phyloP scores from a whole-genome alignment of 2,888 invertebrate genomes.

The Eudasyphora cyanicolor region DNA sequence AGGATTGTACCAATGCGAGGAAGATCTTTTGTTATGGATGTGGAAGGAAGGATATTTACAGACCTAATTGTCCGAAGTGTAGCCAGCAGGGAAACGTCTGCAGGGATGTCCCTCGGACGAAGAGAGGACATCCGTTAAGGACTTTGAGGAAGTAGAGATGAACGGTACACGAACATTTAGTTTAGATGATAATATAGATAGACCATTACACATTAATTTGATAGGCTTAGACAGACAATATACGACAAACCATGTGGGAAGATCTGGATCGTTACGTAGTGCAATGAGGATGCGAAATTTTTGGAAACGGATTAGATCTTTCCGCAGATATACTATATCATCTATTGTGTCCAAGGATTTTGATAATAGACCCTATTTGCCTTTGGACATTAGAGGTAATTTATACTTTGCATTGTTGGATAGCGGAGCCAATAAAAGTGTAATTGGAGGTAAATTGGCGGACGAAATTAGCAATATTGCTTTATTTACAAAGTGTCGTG shows the following conservation, averaged over 20 bases:
- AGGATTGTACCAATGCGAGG: not conserved
- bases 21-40: slow-evolving; percentile 37
- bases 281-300: too few species aligned
- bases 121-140: not conserved
- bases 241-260: too few species aligned
- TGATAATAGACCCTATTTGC: not conserved
- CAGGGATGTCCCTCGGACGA: not conserved
- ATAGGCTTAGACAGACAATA: too few species aligned
- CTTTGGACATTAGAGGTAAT: not conserved
- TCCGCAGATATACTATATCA: too few species aligned
- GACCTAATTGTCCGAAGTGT: slow-evolving; percentile 18
- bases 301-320: too few species aligned
- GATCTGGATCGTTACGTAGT: too few species aligned
- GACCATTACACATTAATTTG: too few species aligned
- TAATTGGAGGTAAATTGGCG: not conserved
- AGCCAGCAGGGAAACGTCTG: not conserved
- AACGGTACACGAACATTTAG: too few species aligned
- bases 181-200: too few species aligned
- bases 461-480: not conserved
- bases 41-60: not conserved
- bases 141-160: too few species aligned
- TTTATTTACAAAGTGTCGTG: not conserved
- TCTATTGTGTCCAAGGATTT: not conserved
- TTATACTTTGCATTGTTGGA: slow-evolving; percentile 1
- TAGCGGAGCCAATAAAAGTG: too few species aligned